Conservation (phyloP, 2,797 vertebrate species). For the Chloroceryle amazona region DNA sequence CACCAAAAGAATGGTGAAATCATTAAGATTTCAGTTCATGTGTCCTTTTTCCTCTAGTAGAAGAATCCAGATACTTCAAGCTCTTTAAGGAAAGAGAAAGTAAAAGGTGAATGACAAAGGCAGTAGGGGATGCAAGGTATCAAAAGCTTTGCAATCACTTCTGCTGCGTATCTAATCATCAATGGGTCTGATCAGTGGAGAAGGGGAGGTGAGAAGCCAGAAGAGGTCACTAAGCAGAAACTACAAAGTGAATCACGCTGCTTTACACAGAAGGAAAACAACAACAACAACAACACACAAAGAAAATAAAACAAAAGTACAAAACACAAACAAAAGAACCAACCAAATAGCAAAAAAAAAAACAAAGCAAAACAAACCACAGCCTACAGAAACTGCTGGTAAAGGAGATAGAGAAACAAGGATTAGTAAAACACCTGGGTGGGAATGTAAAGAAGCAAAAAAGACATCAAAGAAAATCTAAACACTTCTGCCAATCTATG, state of each 20-base stretch:
- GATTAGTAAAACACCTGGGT: not conserved
- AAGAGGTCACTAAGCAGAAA: constrained; percentile 25
- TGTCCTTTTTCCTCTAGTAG: not conserved
- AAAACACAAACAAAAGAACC: too few species aligned
- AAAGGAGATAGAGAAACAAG: not conserved
- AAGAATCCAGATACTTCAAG: constrained; percentile 33
- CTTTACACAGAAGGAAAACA: not conserved
- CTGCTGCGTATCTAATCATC: constrained; percentile 39
- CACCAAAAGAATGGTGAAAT: not conserved
- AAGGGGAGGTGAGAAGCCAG: constrained; percentile 11
- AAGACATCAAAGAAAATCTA: not conserved
- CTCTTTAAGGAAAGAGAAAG: constrained; percentile 38
- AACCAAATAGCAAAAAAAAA: too few species aligned
- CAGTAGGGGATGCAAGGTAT: constrained; percentile 20
- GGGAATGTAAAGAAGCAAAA: not conserved
- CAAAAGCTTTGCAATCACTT: constrained; percentile 40
- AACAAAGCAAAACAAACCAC: not conserved
- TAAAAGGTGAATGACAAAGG: constrained; percentile 42
- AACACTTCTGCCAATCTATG: not conserved
- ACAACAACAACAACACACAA: too few species aligned
- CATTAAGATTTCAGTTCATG: constrained; percentile 1
- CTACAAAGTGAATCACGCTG: not conserved
- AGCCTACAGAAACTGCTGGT: not conserved
- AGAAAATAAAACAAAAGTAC: too few species aligned
- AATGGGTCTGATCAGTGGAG: constrained; percentile 39